Base-by-base conservation (phyloP, 2,888 invertebrate genomes). In the Dinocampus coccinellae region DNA sequence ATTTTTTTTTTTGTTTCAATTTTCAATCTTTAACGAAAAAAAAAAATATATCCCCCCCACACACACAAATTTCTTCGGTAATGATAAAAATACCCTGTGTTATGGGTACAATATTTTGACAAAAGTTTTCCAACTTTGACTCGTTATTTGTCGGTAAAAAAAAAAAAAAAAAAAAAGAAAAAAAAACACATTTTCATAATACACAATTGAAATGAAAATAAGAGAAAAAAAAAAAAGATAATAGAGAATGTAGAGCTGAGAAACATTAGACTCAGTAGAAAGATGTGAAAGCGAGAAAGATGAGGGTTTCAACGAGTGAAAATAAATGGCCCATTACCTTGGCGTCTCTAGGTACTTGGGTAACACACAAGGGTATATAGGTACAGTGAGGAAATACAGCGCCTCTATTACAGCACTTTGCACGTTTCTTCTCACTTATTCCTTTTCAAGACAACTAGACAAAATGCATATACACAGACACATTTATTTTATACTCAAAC, bases 261-360 rank as follows among this genome's bases (percentile, higher is more conserved):
- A n/a, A n/a, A n/a, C n/a, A n/a, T 80, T 80, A 81, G 80, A 80
- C 81, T 78, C 78, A 76, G 77, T 71, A 75, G 80, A 80, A 81
- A 80, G 34, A 47, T 16, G 47, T 47, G 16, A 47, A 16, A 16
- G 47, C 16, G 16, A 47, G 47, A 16, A n/a, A 47, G 47, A 47
- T 20, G 47, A 47, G 47, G 16, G 47, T 47, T 16, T 80, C 81
- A 81, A 81, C 81, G 79, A 81, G 81, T 80, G 80, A 81, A 81
- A 81, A 81, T 81, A 81, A 81, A 81, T 81, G 81, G 81, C 74
- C 79, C 81, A 81, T 81, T 81, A 81, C 78, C 74, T 76, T 57
- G 57, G 24, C 76, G 69, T 74, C 60, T 74, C 60, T 63, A 57
- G 55, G 52, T 57, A 63, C 61, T 69, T 69, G 69, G 63, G 63